These are phyloP conservation scores for Theretra japonica DNA, from an alignment of 2,888 invertebrate species.

Conservation along the genomic window DNA sequence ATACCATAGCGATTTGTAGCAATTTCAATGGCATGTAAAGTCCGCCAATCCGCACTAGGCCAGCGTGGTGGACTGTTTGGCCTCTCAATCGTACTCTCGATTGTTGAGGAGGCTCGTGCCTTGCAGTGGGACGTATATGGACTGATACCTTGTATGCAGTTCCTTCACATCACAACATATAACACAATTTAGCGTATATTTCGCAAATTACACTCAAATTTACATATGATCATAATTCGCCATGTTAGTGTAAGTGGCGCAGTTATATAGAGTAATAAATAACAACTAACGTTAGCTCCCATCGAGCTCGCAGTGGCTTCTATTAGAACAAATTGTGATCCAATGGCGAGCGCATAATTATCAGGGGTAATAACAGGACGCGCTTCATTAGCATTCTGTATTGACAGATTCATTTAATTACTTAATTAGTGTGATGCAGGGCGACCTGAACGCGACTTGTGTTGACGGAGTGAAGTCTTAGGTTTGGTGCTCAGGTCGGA, in stretches of 20 bases:
- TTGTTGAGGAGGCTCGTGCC: no score
- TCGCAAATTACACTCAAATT: conserved; percentile 50
- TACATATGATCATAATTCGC: conserved; percentile 63
- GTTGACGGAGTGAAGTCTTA: no score
- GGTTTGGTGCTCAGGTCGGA: background rate
- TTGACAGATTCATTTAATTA: no score
- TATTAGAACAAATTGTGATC: conserved; percentile 61
- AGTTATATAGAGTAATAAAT: conserved; percentile 61
- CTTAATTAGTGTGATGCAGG: no score
- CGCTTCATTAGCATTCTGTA: conserved; percentile 25
- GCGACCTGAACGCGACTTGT: no score
- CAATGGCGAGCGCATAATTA: conserved; percentile 40
- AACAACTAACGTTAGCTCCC: conserved; percentile 54
- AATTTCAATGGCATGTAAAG: no score
- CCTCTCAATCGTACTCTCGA: no score
- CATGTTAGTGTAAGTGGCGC: conserved; percentile 55
- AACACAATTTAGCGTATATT: background rate
- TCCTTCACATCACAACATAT: background rate
- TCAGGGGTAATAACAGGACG: conserved; percentile 15
- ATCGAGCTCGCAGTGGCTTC: conserved; percentile 46
- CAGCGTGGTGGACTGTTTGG: no score
- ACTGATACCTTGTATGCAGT: no score
- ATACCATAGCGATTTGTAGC: no score
- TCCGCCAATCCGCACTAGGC: no score
- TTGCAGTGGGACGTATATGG: no score